A percentile compares a stretch with the other conserved stretches of the same genome.
Evolutionary conservation across 2,888 invertebrate species (phyloP).

Genomic region (Ferdinandea cuprea): DNA sequence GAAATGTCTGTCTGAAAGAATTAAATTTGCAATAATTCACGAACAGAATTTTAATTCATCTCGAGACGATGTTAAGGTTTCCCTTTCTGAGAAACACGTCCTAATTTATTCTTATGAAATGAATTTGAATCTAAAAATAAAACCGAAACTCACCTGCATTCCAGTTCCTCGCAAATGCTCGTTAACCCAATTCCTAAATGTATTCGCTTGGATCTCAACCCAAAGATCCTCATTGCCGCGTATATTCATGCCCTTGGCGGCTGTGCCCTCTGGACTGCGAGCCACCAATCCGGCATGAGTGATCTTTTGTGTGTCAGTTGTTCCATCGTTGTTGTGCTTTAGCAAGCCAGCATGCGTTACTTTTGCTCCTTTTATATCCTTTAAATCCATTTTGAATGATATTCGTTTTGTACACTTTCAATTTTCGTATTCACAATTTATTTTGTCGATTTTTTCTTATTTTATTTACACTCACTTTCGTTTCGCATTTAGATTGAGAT

Average conservation of each 20-base stretch:
- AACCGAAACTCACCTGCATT: conserved; percentile 84
- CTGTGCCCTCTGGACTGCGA: conserved; percentile 95
- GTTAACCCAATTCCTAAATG: conserved; percentile 99
- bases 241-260: conserved; percentile 97
- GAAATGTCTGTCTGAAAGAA: too few relatives aligned
- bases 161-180: conserved; percentile 91
- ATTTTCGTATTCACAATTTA: conserved; percentile 44
- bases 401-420: conserved; percentile 47
- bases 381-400: conserved; percentile 81
- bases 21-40: too few relatives aligned
- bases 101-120: too few relatives aligned
- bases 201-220: conserved; percentile 98
- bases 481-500: conserved; percentile 37
- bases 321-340: conserved; percentile 86
- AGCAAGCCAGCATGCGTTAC: conserved; percentile 85
- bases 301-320: conserved; percentile 85
- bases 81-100: too few relatives aligned
- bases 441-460: conserved; percentile 7
- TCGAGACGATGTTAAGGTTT: too few relatives aligned
- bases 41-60: too few relatives aligned
- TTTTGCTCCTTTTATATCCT: conserved; percentile 84
- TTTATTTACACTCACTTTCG: conserved; percentile 57
- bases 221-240: conserved; percentile 97
- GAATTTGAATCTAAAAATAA: too few relatives aligned
- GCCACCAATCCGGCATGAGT: conserved; percentile 93